Base-by-base conservation (phyloP, 2,888 invertebrate genomes). In the Orthosia incerta region DNA sequence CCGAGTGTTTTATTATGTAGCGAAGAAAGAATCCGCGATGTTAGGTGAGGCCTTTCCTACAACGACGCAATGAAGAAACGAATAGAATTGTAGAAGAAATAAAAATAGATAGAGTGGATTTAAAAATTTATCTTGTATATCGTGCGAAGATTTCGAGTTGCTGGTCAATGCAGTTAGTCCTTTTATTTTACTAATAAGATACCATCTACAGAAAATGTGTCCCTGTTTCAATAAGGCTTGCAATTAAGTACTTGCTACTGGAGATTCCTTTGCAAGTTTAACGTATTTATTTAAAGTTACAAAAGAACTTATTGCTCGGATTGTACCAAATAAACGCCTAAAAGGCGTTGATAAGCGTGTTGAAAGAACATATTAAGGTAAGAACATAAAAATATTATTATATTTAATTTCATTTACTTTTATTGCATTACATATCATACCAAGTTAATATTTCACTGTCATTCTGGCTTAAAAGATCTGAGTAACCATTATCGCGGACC, bases 1-100 rank as follows among this genome's bases (percentile, higher is more conserved):
- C 77, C 80, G 79, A 79, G 79, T 68, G 76, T 80, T 78, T 80
- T 74, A 71, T 26, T 70, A 57, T 74, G 62, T 59, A 68, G 57
- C 74, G 76, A 69, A 81, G 78, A 23, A 78, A 78, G 74, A 78
- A 80, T 78, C 82, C 79, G 72, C 80, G 77, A 51, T 82, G 77
- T 80, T 80, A 77, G 63, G 80, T 76, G 80, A 80, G 74, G 80
- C 79, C 70, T 23, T 80, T 76, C 12, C 74, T 71, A 79, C 71
- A 76, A 72, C 75, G 78, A 76, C 78, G 80, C 12, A 74, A 80
- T 74, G 71, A 82, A 80, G 74, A 77, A 78, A 78, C 77, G 74
- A 82, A 76, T 68, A 78, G 50, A 76, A 76, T 81, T 76, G 7
- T 39, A 39, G 39, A 4, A 7, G 39, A 39, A 39, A 9, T 39